A percentile compares a stretch with the other conserved stretches of the same genome.
Conservation (phyloP, 2,797 vertebrate species). For the Apodemus agrarius region DNA sequence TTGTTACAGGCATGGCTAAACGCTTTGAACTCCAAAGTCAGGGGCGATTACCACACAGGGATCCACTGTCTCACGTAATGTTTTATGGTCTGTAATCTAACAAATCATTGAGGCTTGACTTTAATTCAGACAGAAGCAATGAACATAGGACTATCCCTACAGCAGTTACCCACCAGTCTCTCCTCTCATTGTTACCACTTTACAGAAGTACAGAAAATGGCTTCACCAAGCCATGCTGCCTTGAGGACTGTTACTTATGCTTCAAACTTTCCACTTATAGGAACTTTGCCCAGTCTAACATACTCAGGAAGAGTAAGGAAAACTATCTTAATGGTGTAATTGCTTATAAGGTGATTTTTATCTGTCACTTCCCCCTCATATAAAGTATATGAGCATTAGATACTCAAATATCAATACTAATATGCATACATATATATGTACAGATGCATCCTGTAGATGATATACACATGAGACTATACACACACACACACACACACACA, state of each 20-base stretch:
- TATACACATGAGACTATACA: not conserved
- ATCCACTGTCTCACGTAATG: not conserved
- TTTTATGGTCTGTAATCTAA: not conserved
- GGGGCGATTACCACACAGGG: not conserved
- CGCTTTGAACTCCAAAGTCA: slow-evolving; percentile 3
- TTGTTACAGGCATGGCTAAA: not conserved
- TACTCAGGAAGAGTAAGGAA: not conserved
- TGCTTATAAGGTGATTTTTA: not conserved
- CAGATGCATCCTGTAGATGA: not conserved
- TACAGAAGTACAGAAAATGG: not conserved
- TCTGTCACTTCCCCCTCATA: not conserved
- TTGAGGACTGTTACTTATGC: not conserved
- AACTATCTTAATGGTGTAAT: not conserved
- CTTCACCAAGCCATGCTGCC: not conserved
- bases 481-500: not conserved
- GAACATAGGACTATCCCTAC: not conserved
- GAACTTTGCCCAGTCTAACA: not conserved
- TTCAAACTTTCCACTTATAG: not conserved
- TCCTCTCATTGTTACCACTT: not conserved
- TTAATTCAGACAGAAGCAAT: slow-evolving; percentile 37
- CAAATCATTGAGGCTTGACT: not conserved
- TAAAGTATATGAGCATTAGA: not conserved
- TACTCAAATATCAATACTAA: not conserved
- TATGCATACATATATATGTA: not conserved
- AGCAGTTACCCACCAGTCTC: not conserved